Percentiles rank a stretch among this genome's conserved stretches.
phyloP scores from a whole-genome alignment of 2,797 vertebrate genomes.

The Dendrocincla fuliginosa region DNA sequence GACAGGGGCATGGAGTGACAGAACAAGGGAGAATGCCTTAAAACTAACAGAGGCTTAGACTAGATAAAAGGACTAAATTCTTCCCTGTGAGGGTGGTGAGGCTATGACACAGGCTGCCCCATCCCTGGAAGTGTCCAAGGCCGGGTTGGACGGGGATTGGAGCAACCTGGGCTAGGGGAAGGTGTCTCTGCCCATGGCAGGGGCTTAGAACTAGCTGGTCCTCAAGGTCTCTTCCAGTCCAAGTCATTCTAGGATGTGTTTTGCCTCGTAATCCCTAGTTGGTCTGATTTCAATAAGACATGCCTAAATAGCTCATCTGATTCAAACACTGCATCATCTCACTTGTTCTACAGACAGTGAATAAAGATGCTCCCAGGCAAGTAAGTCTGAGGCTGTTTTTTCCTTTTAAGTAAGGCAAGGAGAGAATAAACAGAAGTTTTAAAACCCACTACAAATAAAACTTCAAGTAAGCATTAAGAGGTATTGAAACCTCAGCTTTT shows the following conservation, averaged over 20 bases:
- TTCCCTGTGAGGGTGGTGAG: rapidly evolving
- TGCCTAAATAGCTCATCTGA: not conserved
- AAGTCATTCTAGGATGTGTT: not conserved
- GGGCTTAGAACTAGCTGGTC: not conserved
- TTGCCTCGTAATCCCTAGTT: not conserved
- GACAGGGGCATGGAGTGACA: not conserved
- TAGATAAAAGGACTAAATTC: not conserved
- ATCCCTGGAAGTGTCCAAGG: not conserved
- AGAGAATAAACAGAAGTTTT: not conserved
- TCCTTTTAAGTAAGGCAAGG: not conserved
- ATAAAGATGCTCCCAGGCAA: not conserved
- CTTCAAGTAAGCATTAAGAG: not conserved
- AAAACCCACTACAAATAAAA: not conserved
- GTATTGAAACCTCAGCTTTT: not conserved
- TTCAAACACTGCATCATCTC: not conserved
- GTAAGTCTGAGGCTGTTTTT: not conserved
- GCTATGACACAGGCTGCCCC: not conserved
- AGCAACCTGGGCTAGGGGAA: not conserved
- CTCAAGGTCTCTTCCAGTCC: not conserved
- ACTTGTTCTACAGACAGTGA: not conserved
- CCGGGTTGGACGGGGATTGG: rapidly evolving
- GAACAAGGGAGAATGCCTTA: not conserved
- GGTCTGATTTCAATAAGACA: not conserved
- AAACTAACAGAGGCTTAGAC: not conserved
- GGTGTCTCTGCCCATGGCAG: not conserved